Percentiles rank a stretch among this genome's conserved stretches.
phyloP scores from a whole-genome alignment of 2,113 vertebrate genomes.

The Ascaphus truei region DNA sequence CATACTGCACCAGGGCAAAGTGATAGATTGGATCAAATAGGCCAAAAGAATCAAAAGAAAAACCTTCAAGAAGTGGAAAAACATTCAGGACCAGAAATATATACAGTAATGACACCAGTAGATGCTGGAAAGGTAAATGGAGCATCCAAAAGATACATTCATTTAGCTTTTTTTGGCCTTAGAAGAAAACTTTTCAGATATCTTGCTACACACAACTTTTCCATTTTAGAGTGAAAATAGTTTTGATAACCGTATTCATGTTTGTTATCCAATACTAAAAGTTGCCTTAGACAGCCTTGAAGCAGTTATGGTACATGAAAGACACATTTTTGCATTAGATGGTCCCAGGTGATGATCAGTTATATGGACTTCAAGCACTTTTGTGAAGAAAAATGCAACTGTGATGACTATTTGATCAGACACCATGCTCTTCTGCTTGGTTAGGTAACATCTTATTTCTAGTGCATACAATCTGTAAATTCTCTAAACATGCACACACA shows the following conservation, averaged over 20 bases:
- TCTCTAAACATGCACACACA: slow-evolving; percentile 46
- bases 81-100: no score
- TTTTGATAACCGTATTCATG: slow-evolving; percentile 33
- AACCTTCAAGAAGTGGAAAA: no score
- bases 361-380: slow-evolving; percentile 46
- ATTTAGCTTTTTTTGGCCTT: background rate
- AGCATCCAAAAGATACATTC: background rate
- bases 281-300: slow-evolving; percentile 39
- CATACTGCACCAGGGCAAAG: no score
- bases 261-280: slow-evolving; percentile 43
- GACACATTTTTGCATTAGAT: slow-evolving; percentile 52
- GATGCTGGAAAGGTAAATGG: background rate
- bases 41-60: no score
- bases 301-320: slow-evolving; percentile 41
- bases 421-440: slow-evolving; percentile 52
- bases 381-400: slow-evolving; percentile 51
- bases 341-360: slow-evolving; percentile 44
- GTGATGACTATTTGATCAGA: slow-evolving; percentile 51
- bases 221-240: slow-evolving; percentile 37
- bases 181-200: background rate
- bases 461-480: slow-evolving; percentile 46
- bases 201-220: slow-evolving; percentile 35
- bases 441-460: slow-evolving; percentile 48
- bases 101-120: no score
- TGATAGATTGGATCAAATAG: no score